Conservation (phyloP, 2,888 invertebrate genomes). For the Mellilla xanthometata region DNA sequence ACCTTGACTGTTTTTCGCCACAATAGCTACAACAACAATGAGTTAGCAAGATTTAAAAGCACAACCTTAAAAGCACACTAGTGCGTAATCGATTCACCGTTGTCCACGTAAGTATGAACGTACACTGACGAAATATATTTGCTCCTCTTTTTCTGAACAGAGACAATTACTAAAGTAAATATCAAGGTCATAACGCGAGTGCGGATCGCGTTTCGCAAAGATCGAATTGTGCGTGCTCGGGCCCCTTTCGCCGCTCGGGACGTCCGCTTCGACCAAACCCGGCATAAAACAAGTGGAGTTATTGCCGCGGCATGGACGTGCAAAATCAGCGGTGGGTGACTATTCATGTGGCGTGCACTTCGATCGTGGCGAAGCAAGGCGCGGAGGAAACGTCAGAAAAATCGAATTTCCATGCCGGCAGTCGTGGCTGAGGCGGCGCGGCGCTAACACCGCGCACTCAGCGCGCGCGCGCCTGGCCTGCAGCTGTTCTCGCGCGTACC, state of each 20-base stretch:
- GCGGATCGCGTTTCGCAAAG: slow-evolving; percentile 41
- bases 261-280: slow-evolving; percentile 54
- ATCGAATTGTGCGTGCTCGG: slow-evolving; percentile 63
- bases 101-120: not conserved
- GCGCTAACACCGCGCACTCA: slow-evolving; percentile 69
- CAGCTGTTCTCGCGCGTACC: slow-evolving; percentile 41
- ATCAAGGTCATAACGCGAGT: slow-evolving; percentile 44
- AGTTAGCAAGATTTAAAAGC: not conserved
- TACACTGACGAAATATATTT: not conserved
- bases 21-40: not conserved
- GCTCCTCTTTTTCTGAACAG: slow-evolving; percentile 21
- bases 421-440: slow-evolving; percentile 78
- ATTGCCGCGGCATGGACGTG: slow-evolving; percentile 66
- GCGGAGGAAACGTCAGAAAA: slow-evolving; percentile 82
- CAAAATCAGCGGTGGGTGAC: slow-evolving; percentile 71
- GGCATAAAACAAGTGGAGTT: slow-evolving; percentile 62
- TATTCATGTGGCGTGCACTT: slow-evolving; percentile 75
- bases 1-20: slow-evolving; percentile 1
- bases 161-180: slow-evolving; percentile 32
- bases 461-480: slow-evolving; percentile 66
- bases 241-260: slow-evolving; percentile 44
- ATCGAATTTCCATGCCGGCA: slow-evolving; percentile 81
- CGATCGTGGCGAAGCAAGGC: slow-evolving; percentile 77
- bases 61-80: not conserved
- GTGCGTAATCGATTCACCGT: not conserved